Percentiles rank a stretch among this genome's conserved stretches.
Conservation (phyloP, 1,140 invertebrate species). For the Streblospio benedicti region DNA sequence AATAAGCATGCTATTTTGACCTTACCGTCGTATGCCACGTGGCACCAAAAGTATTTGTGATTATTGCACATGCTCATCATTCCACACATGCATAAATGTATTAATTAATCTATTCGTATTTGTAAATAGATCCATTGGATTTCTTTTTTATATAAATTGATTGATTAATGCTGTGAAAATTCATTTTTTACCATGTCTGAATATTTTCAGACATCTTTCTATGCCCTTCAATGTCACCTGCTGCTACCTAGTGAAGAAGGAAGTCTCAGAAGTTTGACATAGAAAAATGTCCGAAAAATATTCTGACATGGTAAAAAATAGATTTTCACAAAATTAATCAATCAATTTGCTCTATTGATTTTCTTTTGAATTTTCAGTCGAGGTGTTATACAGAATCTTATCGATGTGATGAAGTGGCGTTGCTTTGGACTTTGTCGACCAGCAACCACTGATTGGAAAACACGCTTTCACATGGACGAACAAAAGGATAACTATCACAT, state of each 20-base stretch:
- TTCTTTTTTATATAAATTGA: too few species aligned
- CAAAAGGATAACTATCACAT: too few species aligned
- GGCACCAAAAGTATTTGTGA: too few species aligned
- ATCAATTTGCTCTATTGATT: constrained; percentile 6
- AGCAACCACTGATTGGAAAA: constrained; percentile 58
- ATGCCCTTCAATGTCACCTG: neutral
- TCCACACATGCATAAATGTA: too few species aligned
- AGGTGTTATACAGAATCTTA: constrained; percentile 68
- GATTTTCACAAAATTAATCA: neutral
- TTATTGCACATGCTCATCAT: too few species aligned
- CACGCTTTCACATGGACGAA: constrained; percentile 41
- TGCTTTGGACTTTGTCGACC: constrained; percentile 61
- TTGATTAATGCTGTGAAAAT: too few species aligned
- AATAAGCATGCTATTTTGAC: too few species aligned
- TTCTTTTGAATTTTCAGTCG: constrained; percentile 46
- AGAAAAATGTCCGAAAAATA: constrained; percentile 25
- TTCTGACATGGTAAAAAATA: constrained; percentile 64
- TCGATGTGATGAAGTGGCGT: constrained; percentile 59
- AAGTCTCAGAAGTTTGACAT: neutral
- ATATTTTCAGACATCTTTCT: neutral
- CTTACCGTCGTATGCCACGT: too few species aligned
- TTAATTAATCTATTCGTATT: too few species aligned
- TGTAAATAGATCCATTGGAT: too few species aligned
- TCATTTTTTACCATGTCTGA: neutral
- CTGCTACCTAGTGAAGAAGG: neutral